A percentile compares a stretch with the other conserved stretches of the same genome.
Conservation (phyloP, 2,113 vertebrate species). For the Sebastes schlegelii region DNA sequence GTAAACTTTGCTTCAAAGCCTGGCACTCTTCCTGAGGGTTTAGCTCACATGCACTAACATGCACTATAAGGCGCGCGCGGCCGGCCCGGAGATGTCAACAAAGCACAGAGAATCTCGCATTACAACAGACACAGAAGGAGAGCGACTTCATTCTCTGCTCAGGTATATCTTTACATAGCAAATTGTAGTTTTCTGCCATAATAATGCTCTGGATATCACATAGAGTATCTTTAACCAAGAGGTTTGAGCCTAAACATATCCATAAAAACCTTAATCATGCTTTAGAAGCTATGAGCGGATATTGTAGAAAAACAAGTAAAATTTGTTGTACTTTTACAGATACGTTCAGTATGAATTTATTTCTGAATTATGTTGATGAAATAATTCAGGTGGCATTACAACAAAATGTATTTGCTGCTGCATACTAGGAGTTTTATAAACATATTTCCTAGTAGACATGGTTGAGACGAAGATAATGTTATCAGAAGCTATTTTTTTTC, state of each 20-base stretch:
- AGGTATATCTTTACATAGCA: too few species aligned
- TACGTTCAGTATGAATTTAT: background rate
- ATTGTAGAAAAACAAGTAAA: background rate
- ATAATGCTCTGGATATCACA: too few species aligned
- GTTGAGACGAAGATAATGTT: background rate
- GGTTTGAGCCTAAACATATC: background rate
- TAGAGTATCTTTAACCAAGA: background rate
- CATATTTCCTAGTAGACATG: background rate
- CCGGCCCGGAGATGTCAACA: too few species aligned
- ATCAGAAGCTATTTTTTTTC: background rate
- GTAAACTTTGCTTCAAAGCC: too few species aligned
- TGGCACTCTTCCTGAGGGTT: too few species aligned
- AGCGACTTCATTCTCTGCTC: too few species aligned
- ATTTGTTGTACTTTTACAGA: background rate
- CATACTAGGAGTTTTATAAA: background rate
- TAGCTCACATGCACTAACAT: too few species aligned
- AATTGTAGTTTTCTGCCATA: too few species aligned
- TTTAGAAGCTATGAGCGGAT: background rate
- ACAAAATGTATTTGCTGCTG: background rate
- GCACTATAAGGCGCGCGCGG: too few species aligned
- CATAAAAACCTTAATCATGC: background rate
- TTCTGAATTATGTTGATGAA: background rate
- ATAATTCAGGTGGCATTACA: background rate
- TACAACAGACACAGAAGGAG: too few species aligned
- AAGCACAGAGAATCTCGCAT: too few species aligned